These are phyloP conservation scores for Xestobium rufovillosum DNA, from an alignment of 2,888 invertebrate genomes.

Conservation along the genomic window DNA sequence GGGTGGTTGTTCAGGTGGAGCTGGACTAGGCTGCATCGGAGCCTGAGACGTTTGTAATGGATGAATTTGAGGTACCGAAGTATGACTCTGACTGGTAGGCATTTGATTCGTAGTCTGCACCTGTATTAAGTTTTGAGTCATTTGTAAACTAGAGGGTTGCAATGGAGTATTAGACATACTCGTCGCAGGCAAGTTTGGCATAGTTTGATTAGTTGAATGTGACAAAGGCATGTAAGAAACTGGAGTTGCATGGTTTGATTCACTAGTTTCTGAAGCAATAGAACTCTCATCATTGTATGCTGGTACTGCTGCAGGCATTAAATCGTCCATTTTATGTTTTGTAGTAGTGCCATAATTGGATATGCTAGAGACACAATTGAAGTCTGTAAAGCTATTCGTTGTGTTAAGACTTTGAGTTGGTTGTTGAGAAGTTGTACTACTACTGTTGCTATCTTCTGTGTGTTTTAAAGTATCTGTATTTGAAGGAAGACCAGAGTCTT, in stretches of 20 bases:
- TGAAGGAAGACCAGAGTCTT: conserved; percentile 39
- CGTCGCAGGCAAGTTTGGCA: conserved; percentile 22
- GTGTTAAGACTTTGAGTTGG: conserved; percentile 41
- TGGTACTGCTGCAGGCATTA: conserved; percentile 21
- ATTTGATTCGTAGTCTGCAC: not conserved
- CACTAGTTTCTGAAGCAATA: not conserved
- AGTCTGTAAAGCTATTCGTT: conserved; percentile 39
- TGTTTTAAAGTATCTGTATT: conserved; percentile 35
- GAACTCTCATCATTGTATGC: not conserved
- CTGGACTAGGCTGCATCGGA: too few species aligned
- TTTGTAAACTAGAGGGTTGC: not conserved
- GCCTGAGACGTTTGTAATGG: not conserved
- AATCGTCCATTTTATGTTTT: conserved; percentile 43
- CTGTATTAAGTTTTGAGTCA: conserved; percentile 5
- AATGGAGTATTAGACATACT: conserved; percentile 13
- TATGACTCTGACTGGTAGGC: conserved; percentile 5
- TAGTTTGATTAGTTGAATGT: conserved; percentile 30
- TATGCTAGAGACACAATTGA: conserved; percentile 41
- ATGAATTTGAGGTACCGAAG: conserved; percentile 11
- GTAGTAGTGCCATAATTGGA: conserved; percentile 36
- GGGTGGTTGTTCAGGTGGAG: too few species aligned
- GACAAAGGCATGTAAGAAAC: conserved; percentile 36
- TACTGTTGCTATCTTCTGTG: conserved; percentile 36
- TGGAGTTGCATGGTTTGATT: too few species aligned
- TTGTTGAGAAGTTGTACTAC: conserved; percentile 39